Evolutionary conservation across 1,140 invertebrate species (phyloP).

Genomic region (Platyura marginata): DNA sequence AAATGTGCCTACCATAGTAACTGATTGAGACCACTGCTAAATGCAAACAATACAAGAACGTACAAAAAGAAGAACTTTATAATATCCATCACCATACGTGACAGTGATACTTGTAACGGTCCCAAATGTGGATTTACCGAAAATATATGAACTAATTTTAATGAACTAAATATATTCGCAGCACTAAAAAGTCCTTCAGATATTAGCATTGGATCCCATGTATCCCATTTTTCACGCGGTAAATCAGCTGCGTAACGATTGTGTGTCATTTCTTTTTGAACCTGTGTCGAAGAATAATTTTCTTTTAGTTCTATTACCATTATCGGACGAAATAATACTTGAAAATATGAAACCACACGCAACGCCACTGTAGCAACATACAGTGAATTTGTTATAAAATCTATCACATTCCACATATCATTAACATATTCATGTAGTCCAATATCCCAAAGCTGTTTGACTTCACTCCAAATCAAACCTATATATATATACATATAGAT

Average conservation of each 20-base stretch:
- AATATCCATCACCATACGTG: slow-evolving; percentile 95
- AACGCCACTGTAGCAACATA: slow-evolving; percentile 94
- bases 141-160: slow-evolving; percentile 98
- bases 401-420: slow-evolving; percentile 99
- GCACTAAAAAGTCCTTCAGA: slow-evolving; percentile 93
- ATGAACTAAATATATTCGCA: slow-evolving; percentile 92
- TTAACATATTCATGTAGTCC: slow-evolving; percentile 87
- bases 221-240: slow-evolving; percentile 75
- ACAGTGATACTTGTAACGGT: slow-evolving; percentile 91
- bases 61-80: slow-evolving; percentile 95
- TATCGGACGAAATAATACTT: slow-evolving; percentile 31
- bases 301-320: background rate
- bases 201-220: slow-evolving; percentile 93
- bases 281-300: slow-evolving; percentile 21
- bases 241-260: slow-evolving; percentile 32
- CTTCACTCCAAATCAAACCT: slow-evolving; percentile 97
- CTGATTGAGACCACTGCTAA: slow-evolving; percentile 30
- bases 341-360: slow-evolving; percentile 80
- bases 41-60: slow-evolving; percentile 90
- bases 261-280: slow-evolving; percentile 39
- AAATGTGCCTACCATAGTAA: slow-evolving; percentile 59
- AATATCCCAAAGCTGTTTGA: slow-evolving; percentile 96
- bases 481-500: slow-evolving; percentile 11
- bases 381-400: slow-evolving; percentile 94
- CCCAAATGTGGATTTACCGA: slow-evolving; percentile 96